Evolutionary conservation across 2,888 invertebrate genomes (phyloP).

Genomic region (Stenurella melanura): DNA sequence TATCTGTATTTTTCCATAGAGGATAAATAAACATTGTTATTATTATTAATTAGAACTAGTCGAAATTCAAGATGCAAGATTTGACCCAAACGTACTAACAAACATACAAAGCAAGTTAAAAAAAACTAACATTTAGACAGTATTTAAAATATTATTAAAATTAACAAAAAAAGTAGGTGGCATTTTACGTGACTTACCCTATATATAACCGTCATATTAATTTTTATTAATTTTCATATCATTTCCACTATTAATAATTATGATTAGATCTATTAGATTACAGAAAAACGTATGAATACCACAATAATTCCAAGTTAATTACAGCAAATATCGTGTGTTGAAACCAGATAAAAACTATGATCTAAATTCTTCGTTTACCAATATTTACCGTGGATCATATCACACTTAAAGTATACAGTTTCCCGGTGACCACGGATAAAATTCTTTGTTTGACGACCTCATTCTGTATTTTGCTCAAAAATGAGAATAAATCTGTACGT

Average conservation of each 20-base stretch:
- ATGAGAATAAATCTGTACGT: no score
- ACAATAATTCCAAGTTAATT: constrained; percentile 7
- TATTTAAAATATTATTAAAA: no score
- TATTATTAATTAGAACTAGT: no score
- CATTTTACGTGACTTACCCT: no score
- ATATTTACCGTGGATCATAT: constrained; percentile 19
- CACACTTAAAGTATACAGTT: constrained; percentile 1
- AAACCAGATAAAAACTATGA: constrained; percentile 1
- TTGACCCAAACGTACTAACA: no score
- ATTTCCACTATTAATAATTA: constrained; percentile 7
- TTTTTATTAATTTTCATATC: neutral
- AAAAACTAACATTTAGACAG: no score
- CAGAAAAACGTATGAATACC: constrained; percentile 2
- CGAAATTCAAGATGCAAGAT: no score
- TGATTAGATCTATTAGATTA: neutral
- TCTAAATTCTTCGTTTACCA: constrained; percentile 16
- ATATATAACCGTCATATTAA: neutral
- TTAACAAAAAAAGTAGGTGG: no score
- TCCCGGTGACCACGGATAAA: constrained; percentile 1
- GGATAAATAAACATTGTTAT: no score
- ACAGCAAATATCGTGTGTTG: neutral
- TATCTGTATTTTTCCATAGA: no score
- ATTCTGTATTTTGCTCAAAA: neutral
- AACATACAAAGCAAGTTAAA: no score
- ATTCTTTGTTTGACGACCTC: neutral